phyloP scores from a whole-genome alignment of 1,140 invertebrate species.

The Ruditapes philippinarum region DNA sequence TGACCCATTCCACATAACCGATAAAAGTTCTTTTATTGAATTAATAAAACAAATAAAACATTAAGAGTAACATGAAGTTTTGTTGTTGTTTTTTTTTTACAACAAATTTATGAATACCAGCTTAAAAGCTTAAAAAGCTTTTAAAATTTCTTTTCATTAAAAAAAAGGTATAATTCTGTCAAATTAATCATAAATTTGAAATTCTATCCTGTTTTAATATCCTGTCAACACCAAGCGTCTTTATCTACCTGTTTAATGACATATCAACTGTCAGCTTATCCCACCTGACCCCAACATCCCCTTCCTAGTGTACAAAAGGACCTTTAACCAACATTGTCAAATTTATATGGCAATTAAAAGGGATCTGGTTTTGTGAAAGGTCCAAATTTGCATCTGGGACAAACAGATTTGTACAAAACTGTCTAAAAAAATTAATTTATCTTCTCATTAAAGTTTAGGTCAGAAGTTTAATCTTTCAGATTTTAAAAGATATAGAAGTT shows the following conservation, averaged over 20 bases:
- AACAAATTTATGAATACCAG: too few species aligned
- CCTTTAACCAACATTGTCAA: slow-evolving; percentile 5
- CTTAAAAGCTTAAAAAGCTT: too few species aligned
- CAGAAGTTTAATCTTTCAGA: not conserved
- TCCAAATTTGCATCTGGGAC: not conserved
- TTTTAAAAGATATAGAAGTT: not conserved
- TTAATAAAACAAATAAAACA: too few species aligned
- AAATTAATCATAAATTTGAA: not conserved
- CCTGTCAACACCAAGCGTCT: not conserved
- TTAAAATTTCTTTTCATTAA: too few species aligned
- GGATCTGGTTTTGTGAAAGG: not conserved
- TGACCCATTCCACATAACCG: too few species aligned
- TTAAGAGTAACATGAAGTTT: too few species aligned
- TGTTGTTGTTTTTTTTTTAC: too few species aligned
- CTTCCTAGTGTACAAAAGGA: not conserved
- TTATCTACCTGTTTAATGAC: not conserved
- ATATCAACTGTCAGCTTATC: not conserved
- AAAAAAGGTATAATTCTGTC: too few species aligned
- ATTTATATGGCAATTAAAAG: slow-evolving; percentile 15
- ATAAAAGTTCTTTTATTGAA: too few species aligned
- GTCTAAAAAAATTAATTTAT: slow-evolving; percentile 15
- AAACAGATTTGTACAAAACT: not conserved
- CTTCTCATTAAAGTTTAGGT: not conserved
- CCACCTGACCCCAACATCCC: not conserved
- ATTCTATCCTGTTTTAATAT: not conserved